phyloP scores from a whole-genome alignment of 2,113 vertebrate genomes.

The Melanerpes formicivorus region DNA sequence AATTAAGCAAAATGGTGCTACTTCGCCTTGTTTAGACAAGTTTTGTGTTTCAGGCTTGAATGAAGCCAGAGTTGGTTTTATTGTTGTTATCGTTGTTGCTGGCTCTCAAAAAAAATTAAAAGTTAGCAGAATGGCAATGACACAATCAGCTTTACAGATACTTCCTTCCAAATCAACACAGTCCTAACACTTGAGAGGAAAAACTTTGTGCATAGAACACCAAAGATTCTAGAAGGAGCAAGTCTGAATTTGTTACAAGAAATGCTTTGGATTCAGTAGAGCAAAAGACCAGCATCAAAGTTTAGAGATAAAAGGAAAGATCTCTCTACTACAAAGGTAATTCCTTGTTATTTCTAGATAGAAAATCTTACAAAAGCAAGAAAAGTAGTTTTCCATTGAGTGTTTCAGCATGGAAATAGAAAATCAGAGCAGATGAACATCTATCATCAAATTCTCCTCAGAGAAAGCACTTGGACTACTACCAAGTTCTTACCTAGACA shows the following conservation, averaged over 20 bases:
- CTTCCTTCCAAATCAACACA: not conserved
- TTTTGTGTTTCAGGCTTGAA: not conserved
- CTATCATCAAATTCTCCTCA: not conserved
- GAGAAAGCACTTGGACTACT: not conserved
- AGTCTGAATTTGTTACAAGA: not conserved
- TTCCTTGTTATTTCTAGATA: not conserved
- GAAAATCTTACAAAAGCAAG: not conserved
- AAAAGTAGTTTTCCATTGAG: not conserved
- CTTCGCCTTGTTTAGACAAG: not conserved
- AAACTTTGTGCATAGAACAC: not conserved
- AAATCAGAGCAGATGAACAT: not conserved
- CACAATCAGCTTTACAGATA: not conserved
- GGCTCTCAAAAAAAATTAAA: too few species aligned
- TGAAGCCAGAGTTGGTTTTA: not conserved
- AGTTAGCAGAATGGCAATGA: not conserved
- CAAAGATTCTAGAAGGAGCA: not conserved
- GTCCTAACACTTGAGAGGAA: not conserved
- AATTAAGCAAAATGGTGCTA: not conserved
- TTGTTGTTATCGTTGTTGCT: not conserved
- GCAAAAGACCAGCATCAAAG: not conserved
- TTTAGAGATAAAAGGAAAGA: not conserved
- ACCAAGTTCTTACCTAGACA: constrained; percentile 7
- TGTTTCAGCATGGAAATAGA: not conserved
- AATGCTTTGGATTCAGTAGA: not conserved
- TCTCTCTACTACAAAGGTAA: not conserved